Base-by-base conservation (phyloP, 37 sponge, comb jelly and placozoan species). In the Bolinopsis microptera region DNA sequence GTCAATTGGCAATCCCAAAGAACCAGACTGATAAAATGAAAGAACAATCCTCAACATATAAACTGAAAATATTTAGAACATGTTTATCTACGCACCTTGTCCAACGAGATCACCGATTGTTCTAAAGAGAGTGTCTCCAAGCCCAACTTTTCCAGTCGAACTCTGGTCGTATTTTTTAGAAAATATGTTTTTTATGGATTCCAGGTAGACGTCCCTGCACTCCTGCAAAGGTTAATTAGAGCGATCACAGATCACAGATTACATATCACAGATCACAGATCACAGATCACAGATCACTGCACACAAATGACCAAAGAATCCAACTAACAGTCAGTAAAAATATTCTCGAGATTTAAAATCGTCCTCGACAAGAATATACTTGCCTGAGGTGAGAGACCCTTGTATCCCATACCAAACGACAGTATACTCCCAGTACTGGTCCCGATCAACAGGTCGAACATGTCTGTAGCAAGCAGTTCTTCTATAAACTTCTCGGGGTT, bases 351-450 rank as follows among this genome's bases (percentile, higher is more conserved):
- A n/a, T n/a, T n/a, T n/a, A n/a, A n/a, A n/a, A n/a, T n/a, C n/a
- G n/a, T n/a, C n/a, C n/a, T n/a, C n/a, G n/a, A n/a, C n/a, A n/a
- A n/a, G n/a, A 48, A 48, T 48, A 5, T 48, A 5, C 13, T 5
- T 48, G 18, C 80, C 80, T 77, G 80, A 2, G 90, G 90, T 25
- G 90, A 86, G 13, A 86, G 48, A 2, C 90, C 90, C 90, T 86
- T 86, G 90, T 86, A 86, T 41, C 90, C 90, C 90, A 86, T 86
- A 3, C 90, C 90, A 40, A 86, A 86, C 0, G 90, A 35, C 61
- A 86, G 61, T 28, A 86, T 86, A 39, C 90, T 86, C 2, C 90
- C 90, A 13, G 90, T 86, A 16, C 36, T 33, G 31, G 90, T 86
- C 26, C 90, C 90, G 30, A 86, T 86, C 27, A 86, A 48, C 61